Evolutionary conservation across 2,888 invertebrate genomes (phyloP).

Genomic region (Monopis laevigella): DNA sequence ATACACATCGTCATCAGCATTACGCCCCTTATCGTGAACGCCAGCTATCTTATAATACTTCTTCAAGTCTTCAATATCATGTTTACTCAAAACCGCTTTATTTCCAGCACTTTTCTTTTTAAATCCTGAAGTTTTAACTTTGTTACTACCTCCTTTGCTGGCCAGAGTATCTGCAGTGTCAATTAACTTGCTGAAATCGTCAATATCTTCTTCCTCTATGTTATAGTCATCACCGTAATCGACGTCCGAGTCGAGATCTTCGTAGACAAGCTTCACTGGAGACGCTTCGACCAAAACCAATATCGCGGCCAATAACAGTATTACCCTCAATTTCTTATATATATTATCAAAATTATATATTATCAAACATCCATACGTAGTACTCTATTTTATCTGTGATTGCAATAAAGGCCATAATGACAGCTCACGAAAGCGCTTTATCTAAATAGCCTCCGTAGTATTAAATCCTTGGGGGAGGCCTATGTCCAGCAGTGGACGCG

Average conservation of each 20-base stretch:
- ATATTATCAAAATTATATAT: no score
- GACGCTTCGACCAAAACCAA: constrained; percentile 34
- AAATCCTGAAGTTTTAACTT: constrained; percentile 29
- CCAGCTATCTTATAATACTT: constrained; percentile 36
- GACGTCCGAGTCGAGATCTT: constrained; percentile 39
- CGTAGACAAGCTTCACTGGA: constrained; percentile 27
- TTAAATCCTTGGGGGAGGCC: no score
- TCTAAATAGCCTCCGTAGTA: no score
- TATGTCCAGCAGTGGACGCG: no score
- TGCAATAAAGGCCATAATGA: no score
- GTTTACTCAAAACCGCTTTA: constrained; percentile 34
- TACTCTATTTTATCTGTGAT: no score
- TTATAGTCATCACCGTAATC: constrained; percentile 34
- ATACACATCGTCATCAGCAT: constrained; percentile 47
- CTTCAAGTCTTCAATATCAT: constrained; percentile 38
- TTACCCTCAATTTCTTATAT: no score
- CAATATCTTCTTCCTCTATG: constrained; percentile 40
- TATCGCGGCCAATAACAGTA: constrained; percentile 35
- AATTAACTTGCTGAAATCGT: constrained; percentile 34
- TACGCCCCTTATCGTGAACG: constrained; percentile 33
- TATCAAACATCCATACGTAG: no score
- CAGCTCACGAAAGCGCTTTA: no score
- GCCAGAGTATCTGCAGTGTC: constrained; percentile 27
- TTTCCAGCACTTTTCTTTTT: constrained; percentile 35
- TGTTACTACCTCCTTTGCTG: no score